Evolutionary conservation across 1,140 invertebrate genomes (phyloP), one percentile per base, ranked within the genome.

Genomic region (Archegozetes longisetosus): DNA sequence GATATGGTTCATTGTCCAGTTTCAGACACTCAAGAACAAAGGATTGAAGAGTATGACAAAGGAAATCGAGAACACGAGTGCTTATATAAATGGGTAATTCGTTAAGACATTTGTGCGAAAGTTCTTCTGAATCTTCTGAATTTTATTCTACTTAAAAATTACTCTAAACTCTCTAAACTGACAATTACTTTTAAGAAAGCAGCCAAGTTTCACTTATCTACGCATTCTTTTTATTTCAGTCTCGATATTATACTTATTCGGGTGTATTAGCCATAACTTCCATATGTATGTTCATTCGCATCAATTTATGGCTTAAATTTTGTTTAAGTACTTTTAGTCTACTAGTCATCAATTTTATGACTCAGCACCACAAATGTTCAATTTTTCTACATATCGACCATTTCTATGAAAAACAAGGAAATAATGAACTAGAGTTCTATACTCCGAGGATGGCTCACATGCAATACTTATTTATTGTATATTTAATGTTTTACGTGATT

Each of bases 221-320:
- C 6, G 22, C 2, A 24, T 2, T 40, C 27, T 12, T 54, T 40
- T 20, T 20, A 12, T 50, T 26, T 46, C 22, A 57, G 14, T 25
- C 27, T 24, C 71, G 91, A 87, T 85, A 88, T 69, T 84, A 88
- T 64, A 86, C 86, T 1, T 81, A 88, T 71, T 84, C 82, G 60
- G 83, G 83, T 71, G 79, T 82, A 14, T 68, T 92, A 61, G 80
- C 83, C 0, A 79, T 92, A 59, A 74, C 87, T 2, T 79, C 83
- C 55, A 83, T 81, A 53, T 88, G 87, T 64, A 73, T 88, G 2
- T 93, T 92, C 71, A 79, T 90, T 24, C 78, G 86, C 61, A 83
- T 92, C 12, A 84, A 88, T 65, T 87, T 86, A 65, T 73, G 84
- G 50, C 72, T 92, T 23, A 94, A 92, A 74, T 77, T 88, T 54